Base-by-base conservation (phyloP, 2,113 vertebrate species). In the Vicugna pacos region DNA sequence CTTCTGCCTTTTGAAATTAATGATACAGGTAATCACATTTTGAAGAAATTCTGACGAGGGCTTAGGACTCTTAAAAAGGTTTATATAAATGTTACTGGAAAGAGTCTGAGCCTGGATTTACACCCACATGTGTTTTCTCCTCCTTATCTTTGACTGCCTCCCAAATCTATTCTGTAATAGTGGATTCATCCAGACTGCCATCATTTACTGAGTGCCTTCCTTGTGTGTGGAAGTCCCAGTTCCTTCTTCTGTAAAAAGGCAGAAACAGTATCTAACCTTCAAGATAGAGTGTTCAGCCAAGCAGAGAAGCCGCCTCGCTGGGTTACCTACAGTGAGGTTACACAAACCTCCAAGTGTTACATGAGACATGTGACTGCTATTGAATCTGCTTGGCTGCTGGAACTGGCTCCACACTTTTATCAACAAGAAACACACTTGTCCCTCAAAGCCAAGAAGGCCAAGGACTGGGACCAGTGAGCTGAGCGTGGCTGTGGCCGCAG, bases 301-400 rank as follows among this genome's bases (percentile, higher is more conserved):
- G 38, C 38, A 38, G 38, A 38, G 38, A 38, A 38, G 38, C 38
- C 38, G 4, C 38, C 38, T 38, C 38, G 38, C 38, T 38, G 99
- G 99, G 99, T 99, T 16, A 99, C 99, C 75, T 99, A 99, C 98
- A 99, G 99, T 60, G 99, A 99, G 98, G 99, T 99, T 80, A 98
- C 99, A 91, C 99, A 99, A 95, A 99, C 99, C 14, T 98, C 99
- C 26, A 99, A 99, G 89, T 99, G 99, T 92, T 99, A 99, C 98
- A 99, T 99, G 99, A 99, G 99, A 20, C 99, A 99, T 24, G 99
- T 99, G 98, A 99, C 99, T 20, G 99, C 99, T 0, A 98, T 99
- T 1, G 99, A 99, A 84, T 99, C 99, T 0, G 98, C 99, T 1
- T 99, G 99, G 99, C 98, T 99, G 96, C 97, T 99, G 98, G 99